Evolutionary conservation across 2,888 invertebrate genomes (phyloP).

Genomic region (Ochropleura leucogaster): DNA sequence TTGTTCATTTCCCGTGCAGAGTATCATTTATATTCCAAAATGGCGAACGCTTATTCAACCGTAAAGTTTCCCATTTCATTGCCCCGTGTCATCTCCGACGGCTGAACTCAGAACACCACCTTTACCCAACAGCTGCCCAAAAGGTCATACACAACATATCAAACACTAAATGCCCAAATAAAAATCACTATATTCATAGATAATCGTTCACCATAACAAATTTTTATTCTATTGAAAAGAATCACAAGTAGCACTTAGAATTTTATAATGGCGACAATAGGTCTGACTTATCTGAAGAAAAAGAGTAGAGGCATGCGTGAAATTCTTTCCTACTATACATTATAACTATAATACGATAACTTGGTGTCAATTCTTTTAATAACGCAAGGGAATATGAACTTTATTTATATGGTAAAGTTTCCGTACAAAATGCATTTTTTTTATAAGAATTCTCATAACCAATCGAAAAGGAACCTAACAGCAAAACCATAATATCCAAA

Average conservation of each 20-base stretch:
- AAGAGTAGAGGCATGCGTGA: slow-evolving; percentile 84
- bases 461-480: slow-evolving; percentile 17
- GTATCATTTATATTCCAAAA: slow-evolving; percentile 33
- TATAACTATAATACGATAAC: slow-evolving; percentile 84
- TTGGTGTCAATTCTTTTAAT: slow-evolving; percentile 73
- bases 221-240: slow-evolving; percentile 77
- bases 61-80: slow-evolving; percentile 20
- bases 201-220: slow-evolving; percentile 84
- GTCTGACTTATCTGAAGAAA: slow-evolving; percentile 77
- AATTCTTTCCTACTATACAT: slow-evolving; percentile 81
- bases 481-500: slow-evolving; percentile 42
- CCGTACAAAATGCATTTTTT: slow-evolving; percentile 16
- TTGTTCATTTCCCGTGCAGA: slow-evolving; percentile 35
- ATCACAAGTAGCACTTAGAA: slow-evolving; percentile 80
- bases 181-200: slow-evolving; percentile 71
- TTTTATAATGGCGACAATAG: slow-evolving; percentile 76
- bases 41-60: slow-evolving; percentile 17
- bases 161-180: slow-evolving; percentile 72
- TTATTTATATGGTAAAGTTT: slow-evolving; percentile 15
- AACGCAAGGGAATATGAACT: slow-evolving; percentile 58
- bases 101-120: slow-evolving; percentile 42
- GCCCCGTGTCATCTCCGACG: slow-evolving; percentile 52
- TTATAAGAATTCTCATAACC: slow-evolving; percentile 1
- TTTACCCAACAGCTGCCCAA: slow-evolving; percentile 66
- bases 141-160: slow-evolving; percentile 60